phyloP scores from a whole-genome alignment of 2,888 invertebrate genomes.

The Tenthredo amoena region DNA sequence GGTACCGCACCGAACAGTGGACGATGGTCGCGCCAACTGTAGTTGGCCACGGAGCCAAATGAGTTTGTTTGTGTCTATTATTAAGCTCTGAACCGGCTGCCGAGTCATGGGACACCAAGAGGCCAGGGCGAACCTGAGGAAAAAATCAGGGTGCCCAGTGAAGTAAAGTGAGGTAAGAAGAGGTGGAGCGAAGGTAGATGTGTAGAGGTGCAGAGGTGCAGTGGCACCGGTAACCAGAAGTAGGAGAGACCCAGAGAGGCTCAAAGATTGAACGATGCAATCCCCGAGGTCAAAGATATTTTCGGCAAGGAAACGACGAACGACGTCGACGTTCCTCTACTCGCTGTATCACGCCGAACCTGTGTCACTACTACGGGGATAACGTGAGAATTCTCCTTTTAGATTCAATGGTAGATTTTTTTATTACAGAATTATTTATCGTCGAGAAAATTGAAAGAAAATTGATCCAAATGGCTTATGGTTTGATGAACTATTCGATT shows the following conservation, averaged over 20 bases:
- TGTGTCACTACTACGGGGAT: too few relatives aligned
- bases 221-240: background rate
- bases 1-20: constrained; percentile 55
- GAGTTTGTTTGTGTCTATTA: constrained; percentile 75
- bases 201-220: background rate
- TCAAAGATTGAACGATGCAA: constrained; percentile 30
- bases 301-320: constrained; percentile 15
- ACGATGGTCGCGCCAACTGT: constrained; percentile 73
- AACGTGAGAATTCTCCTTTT: background rate
- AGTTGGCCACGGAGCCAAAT: constrained; percentile 75
- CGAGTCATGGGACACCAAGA: constrained; percentile 60
- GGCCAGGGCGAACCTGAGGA: constrained; percentile 34
- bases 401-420: background rate
- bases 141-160: background rate
- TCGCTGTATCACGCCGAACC: background rate
- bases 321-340: background rate
- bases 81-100: constrained; percentile 65
- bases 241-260: background rate
- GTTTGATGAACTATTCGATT: background rate
- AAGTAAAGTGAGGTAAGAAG: background rate
- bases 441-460: background rate
- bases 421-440: background rate
- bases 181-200: background rate
- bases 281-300: constrained; percentile 45
- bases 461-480: background rate